Conservation (phyloP, 2,888 invertebrate genomes). For the Archaeoteleia sp. region DNA sequence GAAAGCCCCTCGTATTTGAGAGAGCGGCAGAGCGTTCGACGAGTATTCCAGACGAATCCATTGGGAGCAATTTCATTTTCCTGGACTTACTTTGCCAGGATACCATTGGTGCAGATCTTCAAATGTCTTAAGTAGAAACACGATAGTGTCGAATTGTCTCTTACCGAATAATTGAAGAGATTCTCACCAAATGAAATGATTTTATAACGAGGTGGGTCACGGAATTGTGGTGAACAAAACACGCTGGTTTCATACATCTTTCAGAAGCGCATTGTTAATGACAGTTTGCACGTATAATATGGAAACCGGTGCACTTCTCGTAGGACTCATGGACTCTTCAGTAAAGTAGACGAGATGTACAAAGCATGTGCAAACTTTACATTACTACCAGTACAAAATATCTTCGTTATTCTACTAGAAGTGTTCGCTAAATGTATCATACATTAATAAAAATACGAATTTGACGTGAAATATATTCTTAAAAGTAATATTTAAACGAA, state of each 20-base stretch:
- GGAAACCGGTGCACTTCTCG: slow-evolving; percentile 12
- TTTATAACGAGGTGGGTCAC: slow-evolving; percentile 13
- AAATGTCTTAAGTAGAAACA: slow-evolving; percentile 10
- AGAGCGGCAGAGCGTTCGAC: not conserved
- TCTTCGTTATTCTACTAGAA: too few relatives aligned
- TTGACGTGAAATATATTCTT: too few relatives aligned
- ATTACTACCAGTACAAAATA: slow-evolving; percentile 6
- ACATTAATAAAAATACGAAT: not conserved
- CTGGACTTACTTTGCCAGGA: slow-evolving; percentile 6
- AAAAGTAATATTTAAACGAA: too few relatives aligned
- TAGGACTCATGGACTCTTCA: slow-evolving; percentile 8
- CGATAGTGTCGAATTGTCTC: slow-evolving; percentile 18
- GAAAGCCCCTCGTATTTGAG: slow-evolving; percentile 1
- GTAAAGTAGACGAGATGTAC: slow-evolving; percentile 11
- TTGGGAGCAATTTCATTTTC: slow-evolving; percentile 12
- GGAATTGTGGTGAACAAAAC: not conserved
- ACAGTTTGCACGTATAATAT: slow-evolving; percentile 12
- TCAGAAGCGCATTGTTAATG: slow-evolving; percentile 20
- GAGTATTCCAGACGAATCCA: slow-evolving; percentile 5
- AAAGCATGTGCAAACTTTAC: slow-evolving; percentile 12
- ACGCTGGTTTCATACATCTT: slow-evolving; percentile 5
- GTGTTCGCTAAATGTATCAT: too few relatives aligned
- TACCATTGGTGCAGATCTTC: slow-evolving; percentile 8
- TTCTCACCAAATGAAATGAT: slow-evolving; percentile 5
- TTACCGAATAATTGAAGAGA: slow-evolving; percentile 21